A percentile compares a stretch with the other conserved stretches of the same genome.
phyloP scores from a whole-genome alignment of 1,140 invertebrate genomes.

The Acromyrmex echinatior region DNA sequence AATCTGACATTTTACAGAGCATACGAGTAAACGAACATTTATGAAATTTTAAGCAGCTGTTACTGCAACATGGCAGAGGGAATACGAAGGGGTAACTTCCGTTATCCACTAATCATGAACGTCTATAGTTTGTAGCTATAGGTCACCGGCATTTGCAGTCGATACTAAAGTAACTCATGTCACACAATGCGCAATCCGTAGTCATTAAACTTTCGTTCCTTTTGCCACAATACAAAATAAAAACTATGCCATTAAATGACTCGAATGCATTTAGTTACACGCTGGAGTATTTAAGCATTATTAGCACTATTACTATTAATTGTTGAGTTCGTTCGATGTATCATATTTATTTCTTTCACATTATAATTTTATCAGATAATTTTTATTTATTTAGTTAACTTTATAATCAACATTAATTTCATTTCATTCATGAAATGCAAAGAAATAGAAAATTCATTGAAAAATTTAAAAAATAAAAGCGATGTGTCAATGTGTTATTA shows the following conservation, averaged over 20 bases:
- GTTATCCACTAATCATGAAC: constrained; percentile 64
- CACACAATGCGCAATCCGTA: background rate
- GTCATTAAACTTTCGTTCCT: constrained; percentile 17
- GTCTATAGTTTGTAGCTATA: constrained; percentile 40
- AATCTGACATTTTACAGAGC: constrained; percentile 64
- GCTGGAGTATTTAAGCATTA: background rate
- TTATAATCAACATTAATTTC: background rate
- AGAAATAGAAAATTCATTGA: background rate
- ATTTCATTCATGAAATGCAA: background rate
- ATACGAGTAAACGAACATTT: constrained; percentile 26
- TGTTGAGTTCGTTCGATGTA: background rate
- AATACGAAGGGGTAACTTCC: background rate
- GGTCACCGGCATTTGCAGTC: constrained; percentile 36
- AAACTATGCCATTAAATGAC: background rate
- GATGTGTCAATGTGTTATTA: background rate
- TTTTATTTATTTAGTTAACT: background rate
- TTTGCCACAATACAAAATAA: background rate
- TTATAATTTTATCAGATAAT: background rate
- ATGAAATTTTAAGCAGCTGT: constrained; percentile 65
- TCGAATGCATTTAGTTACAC: background rate
- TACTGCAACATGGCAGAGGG: constrained; percentile 13
- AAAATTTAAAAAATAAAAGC: background rate
- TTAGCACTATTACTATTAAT: background rate
- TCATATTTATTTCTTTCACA: background rate
- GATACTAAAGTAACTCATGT: constrained; percentile 36